Conservation (phyloP, 1,140 invertebrate species). For the Listronotus bonariensis region DNA sequence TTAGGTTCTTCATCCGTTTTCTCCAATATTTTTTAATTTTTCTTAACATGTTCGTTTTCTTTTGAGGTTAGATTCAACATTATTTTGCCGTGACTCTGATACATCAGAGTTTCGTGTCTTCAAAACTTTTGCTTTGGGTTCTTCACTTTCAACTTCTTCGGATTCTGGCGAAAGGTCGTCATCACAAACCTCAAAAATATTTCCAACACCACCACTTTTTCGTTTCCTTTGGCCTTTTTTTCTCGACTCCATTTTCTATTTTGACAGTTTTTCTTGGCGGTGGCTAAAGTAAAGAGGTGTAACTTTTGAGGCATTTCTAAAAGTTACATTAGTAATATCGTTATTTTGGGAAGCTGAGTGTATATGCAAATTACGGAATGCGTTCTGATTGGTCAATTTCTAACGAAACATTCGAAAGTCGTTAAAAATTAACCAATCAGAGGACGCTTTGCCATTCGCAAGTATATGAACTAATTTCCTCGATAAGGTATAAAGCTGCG, state of each 20-base stretch:
- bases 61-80: constrained; percentile 19
- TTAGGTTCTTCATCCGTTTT: not conserved
- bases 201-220: constrained; percentile 34
- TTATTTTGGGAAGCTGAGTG: too few relatives aligned
- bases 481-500: too few relatives aligned
- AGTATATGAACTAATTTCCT: too few relatives aligned
- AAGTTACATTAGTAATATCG: too few relatives aligned
- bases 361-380: too few relatives aligned
- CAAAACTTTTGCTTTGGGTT: constrained; percentile 36
- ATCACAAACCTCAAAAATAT: constrained; percentile 40
- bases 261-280: too few relatives aligned
- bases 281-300: too few relatives aligned
- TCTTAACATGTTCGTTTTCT: constrained; percentile 8
- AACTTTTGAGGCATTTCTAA: too few relatives aligned
- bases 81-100: constrained; percentile 10
- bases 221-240: constrained; percentile 31
- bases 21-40: not conserved
- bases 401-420: too few relatives aligned
- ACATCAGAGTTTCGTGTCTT: constrained; percentile 19
- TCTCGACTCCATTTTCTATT: constrained; percentile 31
- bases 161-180: constrained; percentile 34
- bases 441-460: too few relatives aligned
- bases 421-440: too few relatives aligned
- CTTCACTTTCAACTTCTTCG: constrained; percentile 20
- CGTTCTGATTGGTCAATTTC: too few relatives aligned